These are phyloP conservation scores for Amphiduros pacificus DNA, from an alignment of 2,888 invertebrate species.

Conservation along the genomic window DNA sequence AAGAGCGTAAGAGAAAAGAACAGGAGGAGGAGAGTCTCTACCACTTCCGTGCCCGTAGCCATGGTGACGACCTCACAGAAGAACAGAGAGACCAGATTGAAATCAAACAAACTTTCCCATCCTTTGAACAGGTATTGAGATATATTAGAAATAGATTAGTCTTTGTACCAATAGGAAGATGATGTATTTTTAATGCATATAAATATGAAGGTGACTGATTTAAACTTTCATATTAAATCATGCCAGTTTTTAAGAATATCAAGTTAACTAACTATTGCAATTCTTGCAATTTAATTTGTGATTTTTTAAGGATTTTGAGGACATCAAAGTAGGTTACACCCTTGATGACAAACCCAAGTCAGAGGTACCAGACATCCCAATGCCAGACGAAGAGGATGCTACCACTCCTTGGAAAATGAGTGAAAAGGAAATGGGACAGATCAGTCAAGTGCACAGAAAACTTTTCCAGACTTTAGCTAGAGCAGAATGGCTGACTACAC, in stretches of 20 bases:
- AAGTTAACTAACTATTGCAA: neutral
- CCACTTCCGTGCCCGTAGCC: conserved; percentile 46
- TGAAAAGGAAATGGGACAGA: conserved; percentile 3
- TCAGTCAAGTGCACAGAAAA: conserved; percentile 1
- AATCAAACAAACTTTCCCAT: conserved; percentile 56
- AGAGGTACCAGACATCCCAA: neutral
- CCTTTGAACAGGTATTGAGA: conserved; percentile 51
- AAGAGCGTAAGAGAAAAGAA: conserved; percentile 69
- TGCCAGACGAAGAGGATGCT: conserved; percentile 4
- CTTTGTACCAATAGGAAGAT: neutral
- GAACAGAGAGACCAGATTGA: conserved; percentile 55
- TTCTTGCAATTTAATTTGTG: neutral
- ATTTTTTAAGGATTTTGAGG: conserved; percentile 46
- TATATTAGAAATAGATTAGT: neutral
- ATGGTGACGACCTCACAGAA: conserved; percentile 55
- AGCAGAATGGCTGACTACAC: neutral
- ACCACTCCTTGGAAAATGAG: neutral
- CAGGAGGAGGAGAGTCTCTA: conserved; percentile 75
- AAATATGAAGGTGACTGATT: too few relatives aligned
- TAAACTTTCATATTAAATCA: too few relatives aligned
- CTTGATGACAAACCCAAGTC: conserved; percentile 37
- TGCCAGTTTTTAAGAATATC: neutral
- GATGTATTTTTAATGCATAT: neutral
- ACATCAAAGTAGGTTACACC: conserved; percentile 43
- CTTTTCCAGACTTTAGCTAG: neutral